Conservation (phyloP, 2,797 vertebrate species). For the Sebastes reedi region DNA sequence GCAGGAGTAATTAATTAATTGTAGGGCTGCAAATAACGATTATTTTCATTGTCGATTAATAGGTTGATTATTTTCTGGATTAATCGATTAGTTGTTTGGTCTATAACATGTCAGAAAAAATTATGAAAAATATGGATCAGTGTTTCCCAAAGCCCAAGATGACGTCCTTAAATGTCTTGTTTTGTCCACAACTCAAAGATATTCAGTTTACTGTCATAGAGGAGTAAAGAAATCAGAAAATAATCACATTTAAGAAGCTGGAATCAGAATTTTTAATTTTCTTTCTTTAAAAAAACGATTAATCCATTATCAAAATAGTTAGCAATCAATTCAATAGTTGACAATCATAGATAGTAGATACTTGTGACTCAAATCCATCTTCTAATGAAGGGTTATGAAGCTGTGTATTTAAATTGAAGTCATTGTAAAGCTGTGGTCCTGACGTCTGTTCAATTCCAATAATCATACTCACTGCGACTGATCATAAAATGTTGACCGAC, state of each 20-base stretch:
- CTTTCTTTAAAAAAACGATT: not conserved
- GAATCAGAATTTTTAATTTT: fast-evolving
- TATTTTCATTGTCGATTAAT: not conserved
- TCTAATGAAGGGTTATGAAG: not conserved
- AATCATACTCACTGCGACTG: not conserved
- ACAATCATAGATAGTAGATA: fast-evolving
- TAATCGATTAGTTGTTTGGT: not conserved
- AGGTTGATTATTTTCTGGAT: not conserved
- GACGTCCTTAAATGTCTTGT: too few species aligned
- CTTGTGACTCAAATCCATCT: not conserved
- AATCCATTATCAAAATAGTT: not conserved
- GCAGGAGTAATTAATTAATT: not conserved
- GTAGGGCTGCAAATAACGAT: not conserved
- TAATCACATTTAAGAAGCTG: too few species aligned
- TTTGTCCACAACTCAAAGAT: too few species aligned
- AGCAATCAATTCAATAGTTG: not conserved
- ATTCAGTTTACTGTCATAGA: too few species aligned
- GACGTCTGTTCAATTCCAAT: not conserved
- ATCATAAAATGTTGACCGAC: not conserved
- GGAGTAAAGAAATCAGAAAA: too few species aligned
- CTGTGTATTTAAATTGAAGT: not conserved
- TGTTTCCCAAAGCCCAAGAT: not conserved
- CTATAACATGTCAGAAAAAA: not conserved
- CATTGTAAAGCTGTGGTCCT: not conserved
- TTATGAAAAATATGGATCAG: fast-evolving